Percentiles rank a stretch among this genome's conserved stretches.
phyloP scores from a whole-genome alignment of 1,140 invertebrate genomes.

The Xylocopa sonorina region DNA sequence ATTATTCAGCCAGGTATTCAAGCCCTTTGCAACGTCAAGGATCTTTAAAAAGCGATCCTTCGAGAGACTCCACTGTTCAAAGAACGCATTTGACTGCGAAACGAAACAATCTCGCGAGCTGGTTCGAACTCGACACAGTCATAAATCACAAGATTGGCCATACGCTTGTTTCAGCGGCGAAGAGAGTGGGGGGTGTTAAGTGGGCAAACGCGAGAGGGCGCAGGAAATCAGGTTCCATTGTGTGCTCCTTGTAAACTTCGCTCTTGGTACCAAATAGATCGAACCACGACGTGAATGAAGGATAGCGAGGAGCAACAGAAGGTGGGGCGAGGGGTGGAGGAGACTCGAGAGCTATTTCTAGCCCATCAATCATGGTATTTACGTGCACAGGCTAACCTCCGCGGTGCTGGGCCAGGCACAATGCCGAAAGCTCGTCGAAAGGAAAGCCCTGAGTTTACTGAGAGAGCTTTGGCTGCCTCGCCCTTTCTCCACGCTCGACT shows the following conservation, averaged over 20 bases:
- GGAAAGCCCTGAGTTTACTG: constrained; percentile 66
- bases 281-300: constrained; percentile 51
- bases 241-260: constrained; percentile 71
- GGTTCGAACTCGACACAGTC: neutral
- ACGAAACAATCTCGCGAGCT: too few relatives aligned
- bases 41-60: neutral
- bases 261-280: constrained; percentile 52
- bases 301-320: constrained; percentile 41
- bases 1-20: neutral
- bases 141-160: constrained; percentile 29
- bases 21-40: neutral
- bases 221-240: constrained; percentile 71
- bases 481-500: constrained; percentile 23
- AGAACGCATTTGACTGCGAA: neutral
- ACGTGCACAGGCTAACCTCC: constrained; percentile 54
- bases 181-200: constrained; percentile 59
- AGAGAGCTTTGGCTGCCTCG: constrained; percentile 36
- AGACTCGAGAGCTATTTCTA: constrained; percentile 72
- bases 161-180: too few relatives aligned
- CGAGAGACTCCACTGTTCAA: neutral
- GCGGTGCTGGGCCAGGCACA: constrained; percentile 59
- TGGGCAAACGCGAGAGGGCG: constrained; percentile 40
- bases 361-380: constrained; percentile 77
- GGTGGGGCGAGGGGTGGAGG: constrained; percentile 6
- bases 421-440: constrained; percentile 68